Conservation (phyloP, 2,113 vertebrate genomes). For the Rana temporaria region DNA sequence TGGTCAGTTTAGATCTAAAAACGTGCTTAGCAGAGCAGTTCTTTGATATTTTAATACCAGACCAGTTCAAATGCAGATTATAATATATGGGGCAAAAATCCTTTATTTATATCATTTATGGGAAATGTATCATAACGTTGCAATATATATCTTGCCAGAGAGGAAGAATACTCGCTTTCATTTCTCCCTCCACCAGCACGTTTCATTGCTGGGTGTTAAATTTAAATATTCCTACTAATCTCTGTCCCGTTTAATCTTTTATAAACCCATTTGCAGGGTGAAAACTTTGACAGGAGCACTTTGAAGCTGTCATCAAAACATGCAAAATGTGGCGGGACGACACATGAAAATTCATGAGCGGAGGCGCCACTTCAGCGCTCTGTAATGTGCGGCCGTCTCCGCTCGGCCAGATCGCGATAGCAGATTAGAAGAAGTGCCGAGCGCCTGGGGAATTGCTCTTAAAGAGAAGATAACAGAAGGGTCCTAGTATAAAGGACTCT, state of each 20-base stretch:
- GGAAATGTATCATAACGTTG: not conserved
- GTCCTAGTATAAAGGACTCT: too few species aligned
- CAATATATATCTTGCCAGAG: not conserved
- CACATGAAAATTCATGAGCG: conserved; percentile 8
- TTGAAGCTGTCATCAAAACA: conserved; percentile 13
- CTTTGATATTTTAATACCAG: too few species aligned
- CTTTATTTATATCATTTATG: too few species aligned
- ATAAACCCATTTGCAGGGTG: conserved; percentile 16
- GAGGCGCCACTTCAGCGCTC: not conserved
- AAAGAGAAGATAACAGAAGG: too few species aligned
- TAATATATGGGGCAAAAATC: too few species aligned
- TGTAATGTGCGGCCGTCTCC: not conserved
- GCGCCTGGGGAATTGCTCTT: not conserved
- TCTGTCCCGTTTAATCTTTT: conserved; percentile 20
- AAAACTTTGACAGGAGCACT: not conserved
- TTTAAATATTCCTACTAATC: conserved; percentile 27
- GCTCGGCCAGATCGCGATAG: not conserved
- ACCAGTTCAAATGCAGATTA: too few species aligned
- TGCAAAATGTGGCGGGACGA: not conserved
- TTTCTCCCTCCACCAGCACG: not conserved
- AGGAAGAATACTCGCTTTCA: not conserved
- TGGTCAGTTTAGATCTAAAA: too few species aligned
- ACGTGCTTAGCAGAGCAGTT: too few species aligned
- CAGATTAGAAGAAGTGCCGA: not conserved
- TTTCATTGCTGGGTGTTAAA: not conserved